Evolutionary conservation across 23 tunicate species (phyloP).

Genomic region (Halocynthia roretzi): DNA sequence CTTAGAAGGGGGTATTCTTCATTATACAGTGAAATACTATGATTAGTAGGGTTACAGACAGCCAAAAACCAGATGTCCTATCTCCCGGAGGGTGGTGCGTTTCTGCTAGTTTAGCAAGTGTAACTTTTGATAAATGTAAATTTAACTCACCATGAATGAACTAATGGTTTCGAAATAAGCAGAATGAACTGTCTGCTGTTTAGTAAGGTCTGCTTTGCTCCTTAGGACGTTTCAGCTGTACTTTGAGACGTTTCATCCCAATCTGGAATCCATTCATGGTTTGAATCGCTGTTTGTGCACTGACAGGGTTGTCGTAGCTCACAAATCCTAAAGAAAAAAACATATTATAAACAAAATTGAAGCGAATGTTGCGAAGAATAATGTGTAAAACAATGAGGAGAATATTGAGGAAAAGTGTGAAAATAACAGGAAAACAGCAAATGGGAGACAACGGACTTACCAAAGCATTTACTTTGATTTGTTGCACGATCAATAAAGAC

Average conservation of each 20-base stretch:
- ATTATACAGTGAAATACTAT: no score
- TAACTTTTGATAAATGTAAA: no score
- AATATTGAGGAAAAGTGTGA: neutral
- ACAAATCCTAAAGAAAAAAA: slow-evolving; percentile 57
- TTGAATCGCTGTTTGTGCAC: slow-evolving; percentile 88
- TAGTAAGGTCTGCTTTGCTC: slow-evolving; percentile 92
- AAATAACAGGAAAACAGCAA: neutral
- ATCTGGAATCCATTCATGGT: slow-evolving; percentile 93
- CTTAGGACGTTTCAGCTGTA: slow-evolving; percentile 91
- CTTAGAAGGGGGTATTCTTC: no score
- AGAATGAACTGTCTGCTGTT: neutral
- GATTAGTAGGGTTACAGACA: no score
- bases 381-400: neutral
- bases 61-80: no score
- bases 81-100: no score
- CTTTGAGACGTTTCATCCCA: slow-evolving; percentile 90
- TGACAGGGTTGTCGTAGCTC: slow-evolving; percentile 80
- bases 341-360: no score
- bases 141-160: no score
- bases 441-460: slow-evolving; percentile 25
- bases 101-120: no score
- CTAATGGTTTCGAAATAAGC: no score
- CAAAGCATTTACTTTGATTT: slow-evolving; percentile 97
- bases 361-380: no score
- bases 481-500: slow-evolving; percentile 95